Evolutionary conservation across 1,140 invertebrate species (phyloP).

Genomic region (Trissolcus basalis): DNA sequence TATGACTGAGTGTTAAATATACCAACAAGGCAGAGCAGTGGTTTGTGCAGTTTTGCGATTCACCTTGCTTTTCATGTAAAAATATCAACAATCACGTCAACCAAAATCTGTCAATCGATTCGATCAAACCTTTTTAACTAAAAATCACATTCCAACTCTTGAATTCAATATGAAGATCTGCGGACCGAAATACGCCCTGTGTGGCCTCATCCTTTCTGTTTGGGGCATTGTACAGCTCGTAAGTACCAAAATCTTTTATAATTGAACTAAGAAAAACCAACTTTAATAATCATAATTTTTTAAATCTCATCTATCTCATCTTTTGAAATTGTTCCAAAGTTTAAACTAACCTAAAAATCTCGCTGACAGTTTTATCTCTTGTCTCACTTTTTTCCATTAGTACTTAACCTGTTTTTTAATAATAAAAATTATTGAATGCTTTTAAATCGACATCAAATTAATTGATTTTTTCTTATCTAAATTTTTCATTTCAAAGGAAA

Average conservation of each 20-base stretch:
- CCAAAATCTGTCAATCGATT: background rate
- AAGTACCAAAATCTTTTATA: conserved; percentile 67
- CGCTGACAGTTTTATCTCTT: too few relatives aligned
- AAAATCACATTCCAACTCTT: background rate
- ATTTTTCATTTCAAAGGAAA: too few relatives aligned
- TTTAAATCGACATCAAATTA: too few relatives aligned
- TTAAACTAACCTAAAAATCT: too few relatives aligned
- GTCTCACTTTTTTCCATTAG: too few relatives aligned
- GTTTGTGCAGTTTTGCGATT: conserved; percentile 5
- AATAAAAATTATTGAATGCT: too few relatives aligned
- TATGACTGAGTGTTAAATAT: conserved; percentile 37
- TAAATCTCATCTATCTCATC: too few relatives aligned
- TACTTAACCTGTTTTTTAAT: too few relatives aligned
- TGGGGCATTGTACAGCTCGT: conserved; percentile 95
- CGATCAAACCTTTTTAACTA: background rate
- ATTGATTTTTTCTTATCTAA: too few relatives aligned
- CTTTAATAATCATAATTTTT: background rate
- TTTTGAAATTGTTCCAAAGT: too few relatives aligned
- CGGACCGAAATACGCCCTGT: conserved; percentile 93
- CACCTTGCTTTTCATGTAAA: conserved; percentile 10
- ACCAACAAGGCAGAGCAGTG: conserved; percentile 1
- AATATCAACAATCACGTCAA: background rate
- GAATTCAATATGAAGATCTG: conserved; percentile 83
- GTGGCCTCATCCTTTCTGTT: conserved; percentile 90
- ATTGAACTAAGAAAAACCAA: background rate